Conservation (phyloP, 2,113 vertebrate genomes). For the Microtus pennsylvanicus region DNA sequence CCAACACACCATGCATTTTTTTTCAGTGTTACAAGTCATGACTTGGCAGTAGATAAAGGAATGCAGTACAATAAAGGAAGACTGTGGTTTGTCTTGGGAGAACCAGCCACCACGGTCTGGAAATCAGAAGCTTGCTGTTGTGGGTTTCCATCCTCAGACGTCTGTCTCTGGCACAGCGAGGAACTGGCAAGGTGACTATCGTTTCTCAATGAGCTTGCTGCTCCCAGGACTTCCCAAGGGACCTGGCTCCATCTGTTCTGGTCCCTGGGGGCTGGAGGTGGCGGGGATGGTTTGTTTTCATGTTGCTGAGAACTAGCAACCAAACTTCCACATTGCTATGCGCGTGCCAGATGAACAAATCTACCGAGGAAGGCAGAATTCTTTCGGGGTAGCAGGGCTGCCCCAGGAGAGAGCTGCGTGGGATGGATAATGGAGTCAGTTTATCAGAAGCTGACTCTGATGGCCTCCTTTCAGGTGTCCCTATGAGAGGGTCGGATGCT, state of each 20-base stretch:
- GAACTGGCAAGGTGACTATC: constrained; percentile 63
- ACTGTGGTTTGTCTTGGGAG: constrained; percentile 45
- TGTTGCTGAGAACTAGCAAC: constrained; percentile 74
- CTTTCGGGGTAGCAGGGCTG: neutral
- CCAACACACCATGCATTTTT: neutral
- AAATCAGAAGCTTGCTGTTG: constrained; percentile 36
- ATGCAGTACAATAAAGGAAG: neutral
- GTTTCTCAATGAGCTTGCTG: constrained; percentile 74
- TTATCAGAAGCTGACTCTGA: neutral
- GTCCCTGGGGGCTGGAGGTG: constrained; percentile 34
- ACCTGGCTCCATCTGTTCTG: constrained; percentile 73
- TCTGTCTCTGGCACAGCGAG: neutral
- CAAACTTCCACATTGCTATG: constrained; percentile 39
- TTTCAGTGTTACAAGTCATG: neutral
- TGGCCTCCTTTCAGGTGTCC: neutral
- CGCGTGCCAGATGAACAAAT: constrained; percentile 28
- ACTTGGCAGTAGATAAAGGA: constrained; percentile 20
- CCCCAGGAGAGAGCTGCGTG: neutral
- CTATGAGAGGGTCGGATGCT: constrained; percentile 39
- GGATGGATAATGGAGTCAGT: neutral
- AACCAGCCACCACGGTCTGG: neutral
- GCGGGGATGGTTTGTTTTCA: constrained; percentile 62
- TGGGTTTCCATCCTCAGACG: constrained; percentile 35
- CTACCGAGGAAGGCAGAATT: neutral
- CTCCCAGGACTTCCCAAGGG: constrained; percentile 66